Percentiles rank a stretch among this genome's conserved stretches.
Evolutionary conservation across 2,888 invertebrate genomes (phyloP).

Genomic region (Euproctis similis): DNA sequence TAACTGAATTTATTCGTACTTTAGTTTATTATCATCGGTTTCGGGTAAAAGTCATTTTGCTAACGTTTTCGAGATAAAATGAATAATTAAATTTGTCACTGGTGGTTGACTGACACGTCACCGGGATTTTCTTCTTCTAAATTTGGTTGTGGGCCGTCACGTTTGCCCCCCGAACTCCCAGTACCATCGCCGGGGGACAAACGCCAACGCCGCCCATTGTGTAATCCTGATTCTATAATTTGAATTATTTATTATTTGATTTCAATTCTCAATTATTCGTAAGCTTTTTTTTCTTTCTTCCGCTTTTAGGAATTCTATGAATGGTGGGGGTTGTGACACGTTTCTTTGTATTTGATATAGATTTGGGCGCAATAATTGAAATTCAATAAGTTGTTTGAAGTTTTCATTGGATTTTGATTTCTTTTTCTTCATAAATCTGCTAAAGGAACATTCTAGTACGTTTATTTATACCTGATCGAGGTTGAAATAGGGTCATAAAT

Average conservation of each 20-base stretch:
- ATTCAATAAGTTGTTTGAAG: no score
- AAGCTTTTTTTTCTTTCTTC: constrained; percentile 21
- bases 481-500: no score
- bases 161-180: constrained; percentile 48
- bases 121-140: constrained; percentile 68
- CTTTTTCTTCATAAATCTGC: no score
- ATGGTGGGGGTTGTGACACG: constrained; percentile 12
- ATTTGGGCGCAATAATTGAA: constrained; percentile 16
- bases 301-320: constrained; percentile 11
- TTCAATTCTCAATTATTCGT: constrained; percentile 45
- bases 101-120: constrained; percentile 71
- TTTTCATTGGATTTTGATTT: no score
- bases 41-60: constrained; percentile 70
- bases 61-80: constrained; percentile 74
- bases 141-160: constrained; percentile 64
- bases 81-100: constrained; percentile 75
- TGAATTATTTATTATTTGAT: constrained; percentile 73
- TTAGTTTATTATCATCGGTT: constrained; percentile 74
- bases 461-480: no score
- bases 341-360: constrained; percentile 17
- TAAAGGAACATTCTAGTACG: no score
- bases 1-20: constrained; percentile 76
- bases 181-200: constrained; percentile 32
- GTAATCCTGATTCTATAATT: constrained; percentile 65
- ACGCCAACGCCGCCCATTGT: constrained; percentile 40